Evolutionary conservation across 2,797 vertebrate species (phyloP), one percentile per base, ranked within the genome.

Genomic region (Columba guinea): DNA sequence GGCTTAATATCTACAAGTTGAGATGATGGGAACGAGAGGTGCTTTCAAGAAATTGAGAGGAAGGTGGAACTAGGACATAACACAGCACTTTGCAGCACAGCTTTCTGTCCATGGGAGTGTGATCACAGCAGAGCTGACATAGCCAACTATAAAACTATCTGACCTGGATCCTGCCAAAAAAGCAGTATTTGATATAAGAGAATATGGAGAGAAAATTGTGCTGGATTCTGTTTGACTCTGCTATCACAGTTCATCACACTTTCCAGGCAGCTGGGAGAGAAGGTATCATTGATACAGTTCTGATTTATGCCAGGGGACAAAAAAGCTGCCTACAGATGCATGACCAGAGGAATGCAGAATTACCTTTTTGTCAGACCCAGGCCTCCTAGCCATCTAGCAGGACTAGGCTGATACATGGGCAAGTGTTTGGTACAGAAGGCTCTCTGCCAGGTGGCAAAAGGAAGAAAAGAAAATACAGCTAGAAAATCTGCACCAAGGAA

Each of bases 121-220:
- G 62, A 59, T 67, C 17, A 34, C 41, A 60, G 32, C 17, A 69
- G 32, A 77, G 35, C 7, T 21, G 15, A 59, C 37, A 30, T 4
- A 80, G 24, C 7, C 11, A 63, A 11, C 5, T 56, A 41, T 53
- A 56, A 84, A 74, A 34, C 6, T 21, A 10, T 37, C 30, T 75
- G 46, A 37, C 9, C 11, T 15, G 8, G 22, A 52, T 70, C 23
- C 28, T 74, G 8, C 12, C 10, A 11, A 44, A 53, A 34, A 52
- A 20, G 1, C 0, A 0, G 6, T 28, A 51, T 65, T 41, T 68
- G 46, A 41, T n/a, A 82, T 28, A 74, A 56, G 11, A 77, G 1
- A 35, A 28, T 23, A 26, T 9, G 6, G 51, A 60, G 48, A 76
- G 5, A 51, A 55, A 63, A 39, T 49, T 48, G 21, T 56, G 5